Conservation (phyloP, 2,113 vertebrate species). For the Bos indicus region DNA sequence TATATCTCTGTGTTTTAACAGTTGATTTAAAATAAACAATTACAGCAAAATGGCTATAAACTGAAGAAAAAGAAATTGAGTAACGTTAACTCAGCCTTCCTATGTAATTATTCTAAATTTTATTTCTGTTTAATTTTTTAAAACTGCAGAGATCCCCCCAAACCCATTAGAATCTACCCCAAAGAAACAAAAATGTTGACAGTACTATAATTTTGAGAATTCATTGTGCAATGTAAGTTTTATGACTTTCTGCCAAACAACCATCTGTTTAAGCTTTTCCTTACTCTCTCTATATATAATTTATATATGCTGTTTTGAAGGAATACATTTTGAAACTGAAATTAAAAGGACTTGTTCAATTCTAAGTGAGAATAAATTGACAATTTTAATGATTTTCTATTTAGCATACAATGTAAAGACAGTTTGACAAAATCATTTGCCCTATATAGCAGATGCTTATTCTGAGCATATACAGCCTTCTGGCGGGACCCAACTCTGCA, state of each 20-base stretch:
- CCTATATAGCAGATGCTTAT: neutral
- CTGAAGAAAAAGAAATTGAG: neutral
- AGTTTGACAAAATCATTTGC: neutral
- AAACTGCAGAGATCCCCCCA: neutral
- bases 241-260: neutral
- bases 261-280: slow-evolving; percentile 40
- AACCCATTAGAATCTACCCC: neutral
- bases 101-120: neutral
- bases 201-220: slow-evolving; percentile 18
- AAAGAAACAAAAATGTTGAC: neutral
- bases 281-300: neutral
- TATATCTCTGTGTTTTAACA: neutral
- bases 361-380: neutral
- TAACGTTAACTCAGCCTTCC: neutral
- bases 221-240: slow-evolving; percentile 3
- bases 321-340: neutral
- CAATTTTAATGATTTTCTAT: neutral
- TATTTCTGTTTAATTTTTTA: neutral
- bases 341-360: neutral
- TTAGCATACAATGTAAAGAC: neutral
- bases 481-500: neutral
- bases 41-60: neutral
- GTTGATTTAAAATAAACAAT: neutral
- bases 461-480: neutral
- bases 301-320: neutral